Evolutionary conservation across 1,140 invertebrate genomes (phyloP).

Genomic region (Leucophenga varia): DNA sequence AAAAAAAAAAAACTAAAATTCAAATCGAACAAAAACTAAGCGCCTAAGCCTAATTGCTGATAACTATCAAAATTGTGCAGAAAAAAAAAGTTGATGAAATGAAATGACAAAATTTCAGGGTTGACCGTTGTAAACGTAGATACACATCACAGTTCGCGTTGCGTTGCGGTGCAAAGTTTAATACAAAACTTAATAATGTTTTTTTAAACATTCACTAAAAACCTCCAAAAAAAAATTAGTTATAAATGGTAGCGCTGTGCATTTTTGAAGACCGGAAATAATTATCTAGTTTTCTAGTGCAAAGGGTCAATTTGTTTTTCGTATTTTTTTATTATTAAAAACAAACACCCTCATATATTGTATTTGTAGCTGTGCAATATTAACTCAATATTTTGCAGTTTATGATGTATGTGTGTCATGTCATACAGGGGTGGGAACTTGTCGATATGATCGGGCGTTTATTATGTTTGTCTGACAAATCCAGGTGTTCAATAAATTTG

Average conservation of each 20-base stretch:
- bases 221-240: conserved; percentile 22
- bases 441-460: conserved; percentile 12
- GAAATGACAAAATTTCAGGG: too few relatives aligned
- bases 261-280: conserved; percentile 51
- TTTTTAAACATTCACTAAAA: conserved; percentile 36
- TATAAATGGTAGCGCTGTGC: conserved; percentile 40
- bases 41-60: conserved; percentile 47
- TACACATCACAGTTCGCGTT: too few relatives aligned
- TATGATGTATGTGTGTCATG: conserved; percentile 14
- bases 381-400: background rate
- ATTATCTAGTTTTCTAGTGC: conserved; percentile 38
- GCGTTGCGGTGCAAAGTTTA: too few relatives aligned
- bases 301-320: conserved; percentile 3
- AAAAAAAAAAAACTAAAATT: conserved; percentile 20
- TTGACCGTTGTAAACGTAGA: conserved; percentile 14
- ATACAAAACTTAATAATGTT: conserved; percentile 31
- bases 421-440: too few relatives aligned
- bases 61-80: conserved; percentile 43
- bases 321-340: too few relatives aligned
- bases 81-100: conserved; percentile 5
- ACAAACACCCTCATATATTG: conserved; percentile 31
- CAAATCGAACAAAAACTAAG: conserved; percentile 13
- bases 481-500: conserved; percentile 50
- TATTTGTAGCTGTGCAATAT: conserved; percentile 26
- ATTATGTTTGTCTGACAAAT: conserved; percentile 32